These are phyloP conservation scores for Eurypyga helias DNA, from an alignment of 2,113 vertebrate genomes.

Conservation along the genomic window DNA sequence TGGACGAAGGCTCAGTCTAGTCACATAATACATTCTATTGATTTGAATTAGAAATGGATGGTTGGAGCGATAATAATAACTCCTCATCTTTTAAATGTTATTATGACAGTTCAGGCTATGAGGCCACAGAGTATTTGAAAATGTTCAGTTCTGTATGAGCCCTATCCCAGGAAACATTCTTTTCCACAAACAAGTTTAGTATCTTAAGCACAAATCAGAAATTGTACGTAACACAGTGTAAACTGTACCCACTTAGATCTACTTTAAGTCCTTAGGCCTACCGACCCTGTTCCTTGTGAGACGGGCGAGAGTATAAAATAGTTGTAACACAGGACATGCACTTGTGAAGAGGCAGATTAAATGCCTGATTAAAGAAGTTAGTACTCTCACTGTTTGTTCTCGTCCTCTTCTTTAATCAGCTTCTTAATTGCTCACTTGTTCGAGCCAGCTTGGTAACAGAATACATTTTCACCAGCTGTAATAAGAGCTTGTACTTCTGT, in stretches of 20 bases:
- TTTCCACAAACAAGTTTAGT: background rate
- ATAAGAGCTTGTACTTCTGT: background rate
- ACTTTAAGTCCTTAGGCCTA: background rate
- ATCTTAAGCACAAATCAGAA: background rate
- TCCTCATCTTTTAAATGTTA: background rate
- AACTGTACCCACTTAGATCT: background rate
- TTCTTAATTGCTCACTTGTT: conserved; percentile 14
- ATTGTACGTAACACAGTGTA: background rate
- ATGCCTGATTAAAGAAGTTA: conserved; percentile 2
- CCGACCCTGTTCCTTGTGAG: background rate
- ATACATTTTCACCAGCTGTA: background rate
- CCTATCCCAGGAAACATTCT: background rate
- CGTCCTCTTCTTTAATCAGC: background rate
- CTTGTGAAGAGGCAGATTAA: background rate
- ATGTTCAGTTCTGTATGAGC: background rate
- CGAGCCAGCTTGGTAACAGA: background rate
- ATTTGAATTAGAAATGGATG: background rate
- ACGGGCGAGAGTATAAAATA: background rate
- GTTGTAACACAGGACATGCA: background rate
- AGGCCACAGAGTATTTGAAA: background rate
- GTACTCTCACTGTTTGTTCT: background rate
- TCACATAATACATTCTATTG: background rate
- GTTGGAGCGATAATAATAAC: background rate
- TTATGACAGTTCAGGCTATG: background rate
- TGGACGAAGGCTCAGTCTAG: background rate